Conservation (phyloP, 2,888 invertebrate genomes). For the Acronicta alni region DNA sequence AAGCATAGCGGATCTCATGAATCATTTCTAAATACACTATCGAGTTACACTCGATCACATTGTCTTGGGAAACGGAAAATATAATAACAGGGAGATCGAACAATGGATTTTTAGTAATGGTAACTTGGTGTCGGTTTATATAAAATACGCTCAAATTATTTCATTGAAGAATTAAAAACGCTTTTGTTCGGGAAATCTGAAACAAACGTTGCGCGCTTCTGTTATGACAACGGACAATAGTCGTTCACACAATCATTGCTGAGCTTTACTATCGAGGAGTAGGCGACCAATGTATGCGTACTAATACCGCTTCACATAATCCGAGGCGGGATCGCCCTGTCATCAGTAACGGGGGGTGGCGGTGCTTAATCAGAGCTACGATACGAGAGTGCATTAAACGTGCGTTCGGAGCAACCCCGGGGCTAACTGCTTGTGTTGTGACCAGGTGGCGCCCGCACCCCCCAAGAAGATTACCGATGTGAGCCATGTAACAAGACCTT, state of each 20-base stretch:
- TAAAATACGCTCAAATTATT: constrained; percentile 78
- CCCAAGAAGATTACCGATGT: constrained; percentile 96
- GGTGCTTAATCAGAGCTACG: constrained; percentile 87
- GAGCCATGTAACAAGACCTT: constrained; percentile 97
- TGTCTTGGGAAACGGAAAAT: constrained; percentile 82
- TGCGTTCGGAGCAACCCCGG: constrained; percentile 85
- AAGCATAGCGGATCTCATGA: constrained; percentile 80
- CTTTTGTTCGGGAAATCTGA: constrained; percentile 81
- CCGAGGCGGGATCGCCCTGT: constrained; percentile 79
- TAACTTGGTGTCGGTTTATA: constrained; percentile 81
- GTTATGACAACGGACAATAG: constrained; percentile 67
- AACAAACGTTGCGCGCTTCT: constrained; percentile 64
- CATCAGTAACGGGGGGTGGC: constrained; percentile 86
- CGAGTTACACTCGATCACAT: constrained; percentile 82
- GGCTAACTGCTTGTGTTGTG: constrained; percentile 89
- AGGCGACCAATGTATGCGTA: constrained; percentile 73
- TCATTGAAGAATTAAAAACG: constrained; percentile 82
- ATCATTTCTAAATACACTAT: constrained; percentile 86
- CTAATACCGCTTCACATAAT: constrained; percentile 84
- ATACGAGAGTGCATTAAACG: constrained; percentile 88
- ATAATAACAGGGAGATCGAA: constrained; percentile 80
- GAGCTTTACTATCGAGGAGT: constrained; percentile 76
- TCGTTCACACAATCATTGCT: constrained; percentile 73
- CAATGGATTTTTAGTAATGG: constrained; percentile 85
- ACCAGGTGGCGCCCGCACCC: constrained; percentile 93